Base-by-base conservation (phyloP, 2,888 invertebrate species). In the Diabrotica balteata region DNA sequence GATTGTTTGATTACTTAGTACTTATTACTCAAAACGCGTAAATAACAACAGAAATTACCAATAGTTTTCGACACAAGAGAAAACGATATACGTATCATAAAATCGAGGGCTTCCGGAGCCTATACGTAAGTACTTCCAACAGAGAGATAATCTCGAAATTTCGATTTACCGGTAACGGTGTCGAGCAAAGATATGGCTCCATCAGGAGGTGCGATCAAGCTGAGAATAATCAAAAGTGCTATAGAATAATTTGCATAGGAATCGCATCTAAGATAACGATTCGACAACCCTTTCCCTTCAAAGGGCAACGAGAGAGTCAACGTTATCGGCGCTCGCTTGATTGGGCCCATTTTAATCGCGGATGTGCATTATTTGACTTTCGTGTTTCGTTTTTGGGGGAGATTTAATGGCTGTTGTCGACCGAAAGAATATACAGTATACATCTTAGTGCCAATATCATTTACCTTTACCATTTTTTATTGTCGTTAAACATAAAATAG, bases 181-280 rank as follows among this genome's bases (percentile, higher is more conserved):
- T 32, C 32, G 32, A 32, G 32, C 32, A 32, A 32, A 32, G 32
- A 73, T 71, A 71, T 66, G 66, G 73, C 69, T 70, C 73, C 73
- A 71, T 72, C 73, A 73, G 73, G 73, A 73, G 64, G 46, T 52
- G 61, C 65, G 69, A 63, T 67, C 68, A 59, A 57, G 63, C 63
- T 51, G 61, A 61, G 76, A 73, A 77, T 76, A 77, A 77, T 77
- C 77, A 77, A 77, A 77, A 77, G 77, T 77, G 77, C 73, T 73
- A 75, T 64, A 72, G 71, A 75, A 76, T 75, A 76, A 77, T 77
- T 77, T 76, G 77, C 77, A 77, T 77, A 77, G 77, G 73, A 77
- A 77, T 77, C 77, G 69, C 76, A 77, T 77, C 77, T 76, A 72
- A 77, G 77, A 77, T 77, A 77, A 76, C 76, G 76, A 77, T 76